A percentile compares a stretch with the other conserved stretches of the same genome.
phyloP scores from a whole-genome alignment of 2,113 vertebrate species.

The Gambusia affinis region DNA sequence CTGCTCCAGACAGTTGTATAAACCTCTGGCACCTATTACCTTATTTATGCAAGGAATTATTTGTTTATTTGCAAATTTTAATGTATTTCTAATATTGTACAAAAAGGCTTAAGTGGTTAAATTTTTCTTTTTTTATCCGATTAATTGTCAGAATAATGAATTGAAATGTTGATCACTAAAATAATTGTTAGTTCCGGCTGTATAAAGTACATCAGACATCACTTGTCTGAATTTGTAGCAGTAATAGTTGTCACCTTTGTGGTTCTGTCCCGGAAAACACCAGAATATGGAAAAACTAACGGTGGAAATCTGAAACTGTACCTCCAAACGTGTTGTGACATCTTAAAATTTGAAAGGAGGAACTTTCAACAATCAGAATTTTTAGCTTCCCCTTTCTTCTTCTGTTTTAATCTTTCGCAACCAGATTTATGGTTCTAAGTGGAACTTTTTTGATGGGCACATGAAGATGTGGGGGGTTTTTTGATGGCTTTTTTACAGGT shows the following conservation, averaged over 20 bases:
- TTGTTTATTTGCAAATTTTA: too few species aligned
- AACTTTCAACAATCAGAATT: background rate
- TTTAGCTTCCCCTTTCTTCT: conserved; percentile 6
- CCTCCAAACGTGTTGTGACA: background rate
- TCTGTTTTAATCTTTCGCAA: background rate
- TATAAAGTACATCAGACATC: background rate
- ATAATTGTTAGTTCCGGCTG: too few species aligned
- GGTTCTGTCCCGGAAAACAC: background rate
- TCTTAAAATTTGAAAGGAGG: background rate
- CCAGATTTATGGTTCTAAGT: background rate
- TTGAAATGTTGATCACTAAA: too few species aligned
- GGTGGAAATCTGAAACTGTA: background rate
- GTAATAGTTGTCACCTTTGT: background rate
- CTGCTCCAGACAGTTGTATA: too few species aligned
- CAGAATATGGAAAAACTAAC: fast-evolving
- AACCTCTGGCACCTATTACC: too few species aligned
- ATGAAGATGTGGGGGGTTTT: background rate
- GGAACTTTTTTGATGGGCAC: background rate
- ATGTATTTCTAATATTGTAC: too few species aligned
- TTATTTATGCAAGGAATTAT: too few species aligned
- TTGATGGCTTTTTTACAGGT: background rate
- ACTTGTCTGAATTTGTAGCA: background rate
- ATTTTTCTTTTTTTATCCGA: too few species aligned
- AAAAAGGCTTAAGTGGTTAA: too few species aligned
- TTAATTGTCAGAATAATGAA: too few species aligned